phyloP scores from a whole-genome alignment of 2,797 vertebrate species.

The Streptopelia turtur region DNA sequence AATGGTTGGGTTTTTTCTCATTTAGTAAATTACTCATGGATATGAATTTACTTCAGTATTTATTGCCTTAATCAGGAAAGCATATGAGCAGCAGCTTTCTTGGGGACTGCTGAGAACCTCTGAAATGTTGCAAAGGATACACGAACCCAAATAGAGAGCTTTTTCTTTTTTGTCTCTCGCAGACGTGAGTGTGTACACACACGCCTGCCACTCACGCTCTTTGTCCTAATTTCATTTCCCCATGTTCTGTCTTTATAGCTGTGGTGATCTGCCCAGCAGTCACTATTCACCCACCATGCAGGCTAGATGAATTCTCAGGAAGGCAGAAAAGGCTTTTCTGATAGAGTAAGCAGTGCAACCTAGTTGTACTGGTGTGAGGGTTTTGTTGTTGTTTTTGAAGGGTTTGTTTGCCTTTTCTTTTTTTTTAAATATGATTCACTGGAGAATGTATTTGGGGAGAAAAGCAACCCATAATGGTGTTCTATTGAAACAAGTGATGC shows the following conservation, averaged over 20 bases:
- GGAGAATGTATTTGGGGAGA: not conserved
- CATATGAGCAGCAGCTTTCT: slow-evolving; percentile 63
- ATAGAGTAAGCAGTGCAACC: not conserved
- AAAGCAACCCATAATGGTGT: not conserved
- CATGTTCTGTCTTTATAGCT: slow-evolving; percentile 64
- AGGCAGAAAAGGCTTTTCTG: slow-evolving; percentile 34
- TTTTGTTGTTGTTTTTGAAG: not conserved
- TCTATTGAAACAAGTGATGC: slow-evolving; percentile 36
- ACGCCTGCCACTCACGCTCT: not conserved
- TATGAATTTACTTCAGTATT: slow-evolving; percentile 68
- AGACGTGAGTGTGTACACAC: not conserved
- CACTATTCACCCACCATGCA: slow-evolving; percentile 60
- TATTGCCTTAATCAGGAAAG: slow-evolving; percentile 71
- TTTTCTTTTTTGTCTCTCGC: slow-evolving; percentile 1
- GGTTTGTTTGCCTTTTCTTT: not conserved
- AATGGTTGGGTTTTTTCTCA: not conserved
- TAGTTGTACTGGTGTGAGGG: not conserved
- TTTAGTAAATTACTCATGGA: slow-evolving; percentile 63
- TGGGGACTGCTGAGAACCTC: slow-evolving; percentile 52
- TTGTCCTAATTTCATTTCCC: slow-evolving; percentile 54
- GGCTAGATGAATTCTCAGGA: slow-evolving; percentile 38
- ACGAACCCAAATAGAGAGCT: slow-evolving; percentile 61
- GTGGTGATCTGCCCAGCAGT: slow-evolving; percentile 44
- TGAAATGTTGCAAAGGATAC: slow-evolving; percentile 59
- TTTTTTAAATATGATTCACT: not conserved